Percentiles rank a stretch among this genome's conserved stretches.
Evolutionary conservation across 2,113 vertebrate species (phyloP).

Genomic region (Caretta caretta): DNA sequence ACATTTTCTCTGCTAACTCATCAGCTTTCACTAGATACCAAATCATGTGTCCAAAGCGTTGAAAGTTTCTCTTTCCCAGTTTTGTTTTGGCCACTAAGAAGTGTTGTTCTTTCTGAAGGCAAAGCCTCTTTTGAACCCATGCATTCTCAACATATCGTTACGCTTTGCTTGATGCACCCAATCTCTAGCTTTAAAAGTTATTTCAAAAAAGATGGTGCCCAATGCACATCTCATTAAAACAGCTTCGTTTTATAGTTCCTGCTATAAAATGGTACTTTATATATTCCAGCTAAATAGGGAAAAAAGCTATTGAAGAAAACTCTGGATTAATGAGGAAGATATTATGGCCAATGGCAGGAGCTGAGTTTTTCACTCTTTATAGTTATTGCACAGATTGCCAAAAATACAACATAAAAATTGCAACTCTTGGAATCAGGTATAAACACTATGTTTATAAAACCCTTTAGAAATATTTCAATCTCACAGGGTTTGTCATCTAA

Average conservation of each 20-base stretch:
- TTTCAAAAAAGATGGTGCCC: neutral
- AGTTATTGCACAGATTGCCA: slow-evolving; percentile 26
- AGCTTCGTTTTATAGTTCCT: neutral
- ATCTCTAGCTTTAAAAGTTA: too few relatives aligned
- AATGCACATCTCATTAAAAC: neutral
- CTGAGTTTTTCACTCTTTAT: slow-evolving; percentile 4
- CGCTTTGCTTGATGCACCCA: too few relatives aligned
- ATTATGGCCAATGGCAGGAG: neutral
- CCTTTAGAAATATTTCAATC: neutral
- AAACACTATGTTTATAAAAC: neutral
- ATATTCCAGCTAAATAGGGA: slow-evolving; percentile 28
- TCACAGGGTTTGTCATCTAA: neutral
- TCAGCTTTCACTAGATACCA: slow-evolving; percentile 33
- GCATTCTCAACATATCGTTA: neutral
- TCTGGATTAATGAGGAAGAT: slow-evolving; percentile 1
- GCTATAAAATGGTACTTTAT: neutral
- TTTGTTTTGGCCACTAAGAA: neutral
- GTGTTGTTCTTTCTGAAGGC: neutral
- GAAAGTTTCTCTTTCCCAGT: neutral
- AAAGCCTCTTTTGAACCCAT: neutral
- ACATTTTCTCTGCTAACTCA: slow-evolving; percentile 36
- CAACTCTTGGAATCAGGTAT: neutral
- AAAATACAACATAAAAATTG: neutral
- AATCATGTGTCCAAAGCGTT: slow-evolving; percentile 12
- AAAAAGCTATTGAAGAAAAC: slow-evolving; percentile 26